Base-by-base conservation (phyloP, 2,888 invertebrate species). In the Cephus pygmeus region DNA sequence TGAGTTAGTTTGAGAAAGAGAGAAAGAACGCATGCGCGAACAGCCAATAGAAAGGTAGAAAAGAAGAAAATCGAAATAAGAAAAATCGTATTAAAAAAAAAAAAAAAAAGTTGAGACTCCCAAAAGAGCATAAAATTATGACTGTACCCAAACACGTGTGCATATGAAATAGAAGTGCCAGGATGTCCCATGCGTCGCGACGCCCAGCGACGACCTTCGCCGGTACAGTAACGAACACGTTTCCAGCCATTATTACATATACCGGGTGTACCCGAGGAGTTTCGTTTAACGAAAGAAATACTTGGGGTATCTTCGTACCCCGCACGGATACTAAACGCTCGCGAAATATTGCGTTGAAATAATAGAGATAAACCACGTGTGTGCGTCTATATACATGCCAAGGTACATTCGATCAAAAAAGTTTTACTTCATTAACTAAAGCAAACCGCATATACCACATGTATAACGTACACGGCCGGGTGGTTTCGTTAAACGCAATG, bases 21-120 rank as follows among this genome's bases (percentile, higher is more conserved):
- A 34, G 56, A 23, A 6, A 40, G 71, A 2, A 74, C 73, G 75
- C 73, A 34, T 34, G 34, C 69, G 40, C 3, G 23, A n/a, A 75
- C 3, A 40, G 40, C 36, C 4, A 4, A 23, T 11, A 40, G 12
- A n/a, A 12, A n/a, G 33, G 34, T 23, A 56, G 56, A 71, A 12
- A 80, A 31, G 56, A 33, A 31, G 31, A 71, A 11, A 23, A 71
- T 0, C 12, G n/a, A 12, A 31, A 6, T 30, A 31, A 34, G 12
- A 34, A 34, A 71, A 23, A 11, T 15, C 6, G 30, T 12, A 34
- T 34, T 34, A 71, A 34, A n/a, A 15, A 69, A 69, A 71, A 31
- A n/a, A n/a, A n/a, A 23, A 31, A 71, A 79, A 80, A 77, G 69
- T 31, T 35, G 12, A 73, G 35, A 75, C 56, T 34, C 35, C 1